Base-by-base conservation (phyloP, 2,888 invertebrate species). In the Candidula unifasciata region DNA sequence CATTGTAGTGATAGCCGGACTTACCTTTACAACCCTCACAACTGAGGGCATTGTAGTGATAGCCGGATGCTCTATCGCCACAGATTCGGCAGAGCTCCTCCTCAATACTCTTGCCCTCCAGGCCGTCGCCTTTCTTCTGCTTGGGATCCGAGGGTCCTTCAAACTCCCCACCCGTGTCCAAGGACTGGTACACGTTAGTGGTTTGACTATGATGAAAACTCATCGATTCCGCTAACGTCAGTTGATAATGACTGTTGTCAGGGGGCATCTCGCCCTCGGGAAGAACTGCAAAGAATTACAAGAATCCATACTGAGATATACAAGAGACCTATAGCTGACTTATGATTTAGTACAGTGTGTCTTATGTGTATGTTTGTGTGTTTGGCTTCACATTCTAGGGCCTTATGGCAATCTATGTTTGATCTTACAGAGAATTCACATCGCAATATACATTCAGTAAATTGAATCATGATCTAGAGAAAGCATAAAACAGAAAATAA, bases 1-100 rank as follows among this genome's bases (percentile, higher is more conserved):
- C 6, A 60, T 24, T 60, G 21, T 24, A 35, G 37, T 21, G 30
- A 35, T 21, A 33, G 33, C 35, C 3, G 3, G 3, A 10, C 86
- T 80, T 83, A 96, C 97, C 98, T 96, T 99, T 99, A 95, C 98
- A 99, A 88, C 99, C 99, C 95, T 99, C 99, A 95, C 99, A 99
- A 89, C 99, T 99, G 91, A 99, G 96, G 85, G 99, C 99, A 94
- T 99, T 99, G 94, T 99, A 99, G 94, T 99, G 99, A 94, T 99
- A 99, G 88, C 99, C 99, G 76, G 98, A 99, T 89, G 99, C 99
- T 90, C 99, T 95, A 95, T 99, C 99, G 3, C 98, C 99, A 94
- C 99, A 99, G 33, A 99, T 99, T 89, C 99, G 95, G 94, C 99
- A 99, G 84, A 99, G 95, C 93, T 99, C 99, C 94, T 99, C 99